These are phyloP conservation scores for Elysia crispata DNA, from an alignment of 2,888 invertebrate genomes.

Conservation along the genomic window DNA sequence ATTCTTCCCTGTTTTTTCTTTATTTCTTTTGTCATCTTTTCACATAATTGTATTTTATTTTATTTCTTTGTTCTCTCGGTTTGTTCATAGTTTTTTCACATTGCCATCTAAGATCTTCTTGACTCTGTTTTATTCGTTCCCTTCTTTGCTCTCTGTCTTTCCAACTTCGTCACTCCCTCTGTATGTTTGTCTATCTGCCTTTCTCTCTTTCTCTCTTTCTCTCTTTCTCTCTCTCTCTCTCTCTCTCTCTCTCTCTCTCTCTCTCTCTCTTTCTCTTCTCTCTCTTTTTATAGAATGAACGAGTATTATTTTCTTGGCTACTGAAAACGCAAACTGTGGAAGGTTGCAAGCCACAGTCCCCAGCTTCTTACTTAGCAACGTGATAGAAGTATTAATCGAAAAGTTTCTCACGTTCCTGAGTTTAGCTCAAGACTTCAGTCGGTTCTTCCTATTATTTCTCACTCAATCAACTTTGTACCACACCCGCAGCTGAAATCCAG, in stretches of 20 bases:
- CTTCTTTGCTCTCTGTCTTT: constrained; percentile 27
- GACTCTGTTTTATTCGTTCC: constrained; percentile 19
- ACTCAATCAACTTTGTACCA: too few relatives aligned
- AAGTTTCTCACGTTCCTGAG: too few relatives aligned
- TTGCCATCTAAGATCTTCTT: neutral
- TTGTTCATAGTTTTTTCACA: neutral
- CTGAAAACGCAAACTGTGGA: too few relatives aligned
- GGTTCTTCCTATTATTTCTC: too few relatives aligned
- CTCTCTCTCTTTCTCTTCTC: constrained; percentile 42
- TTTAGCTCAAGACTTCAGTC: too few relatives aligned
- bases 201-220: neutral
- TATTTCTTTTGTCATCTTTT: constrained; percentile 15
- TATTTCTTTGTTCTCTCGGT: constrained; percentile 1
- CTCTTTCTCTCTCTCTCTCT: constrained; percentile 41
- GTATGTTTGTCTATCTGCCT: constrained; percentile 3
- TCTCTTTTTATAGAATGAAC: too few relatives aligned
- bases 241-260: constrained; percentile 22
- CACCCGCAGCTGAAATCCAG: too few relatives aligned
- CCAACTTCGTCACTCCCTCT: constrained; percentile 14
- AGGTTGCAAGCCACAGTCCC: too few relatives aligned
- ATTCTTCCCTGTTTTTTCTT: constrained; percentile 25
- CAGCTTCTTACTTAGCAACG: neutral
- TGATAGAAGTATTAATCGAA: constrained; percentile 6
- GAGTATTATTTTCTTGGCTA: too few relatives aligned
- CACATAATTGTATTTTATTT: too few relatives aligned